Base-by-base conservation (phyloP, 2,113 vertebrate species). In the Tupaia chinensis region DNA sequence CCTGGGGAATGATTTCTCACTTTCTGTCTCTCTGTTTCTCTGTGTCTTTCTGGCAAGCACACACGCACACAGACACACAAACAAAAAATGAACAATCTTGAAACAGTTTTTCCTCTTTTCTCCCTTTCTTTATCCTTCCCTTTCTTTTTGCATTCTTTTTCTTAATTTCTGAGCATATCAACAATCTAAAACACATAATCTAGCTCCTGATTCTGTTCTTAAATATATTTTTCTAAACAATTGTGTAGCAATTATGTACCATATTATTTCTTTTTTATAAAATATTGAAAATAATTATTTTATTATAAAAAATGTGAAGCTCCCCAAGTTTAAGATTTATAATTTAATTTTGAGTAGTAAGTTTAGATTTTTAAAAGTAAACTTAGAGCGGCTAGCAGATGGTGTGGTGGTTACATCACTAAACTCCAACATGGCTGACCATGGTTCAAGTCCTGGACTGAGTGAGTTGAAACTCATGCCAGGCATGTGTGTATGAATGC, bases 331-430 rank as follows among this genome's bases (percentile, higher is more conserved):
- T 86, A 58, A 88, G 81, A 82, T 72, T 72, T 79, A 29, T 82
- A 58, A 29, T 54, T 61, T 25, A 93, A 88, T 80, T 72, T 93
- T 89, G 29, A 74, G 61, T 61, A 78, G 63, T 76, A 83, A 69
- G 63, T 88, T 12, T 93, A 78, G 15, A 69, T 66, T 93, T 82
- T 56, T 76, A 5, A 54, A 97, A 92, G 22, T 20, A 95, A 87
- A 80, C 63, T 87, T 15, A 79, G 3, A 17, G 9, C 4, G 44
- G 3, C 44, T 44, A 4, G 3, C 44, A 44, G 44, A 44, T 44
- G 44, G 44, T 44, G 44, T 44, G 44, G 44, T 44, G 44, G 44
- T 44, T 44, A 44, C 5, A 44, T 44, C 44, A 44, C 44, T 44
- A 44, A 44, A 44, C 44, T 44, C 44, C 44, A 44, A 5, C 44